Base-by-base conservation (phyloP, 2,113 vertebrate genomes). In the Thalassarche chlororhynchos region DNA sequence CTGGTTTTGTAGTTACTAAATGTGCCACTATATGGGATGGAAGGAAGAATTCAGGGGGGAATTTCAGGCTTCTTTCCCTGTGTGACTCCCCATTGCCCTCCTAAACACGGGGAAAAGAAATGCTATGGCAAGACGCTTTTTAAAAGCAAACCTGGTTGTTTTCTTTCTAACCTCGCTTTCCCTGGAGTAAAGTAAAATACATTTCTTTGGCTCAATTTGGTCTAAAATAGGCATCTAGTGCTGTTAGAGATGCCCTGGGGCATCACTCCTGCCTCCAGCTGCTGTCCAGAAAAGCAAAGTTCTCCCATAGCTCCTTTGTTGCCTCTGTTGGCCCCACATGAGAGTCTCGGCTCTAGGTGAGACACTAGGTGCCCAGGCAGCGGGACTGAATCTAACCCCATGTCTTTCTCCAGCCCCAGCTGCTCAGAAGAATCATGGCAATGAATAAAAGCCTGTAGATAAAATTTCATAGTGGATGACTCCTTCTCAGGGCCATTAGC, bases 381-480 rank as follows among this genome's bases (percentile, higher is more conserved):
- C 5, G 3, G 17, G 52, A 76, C 25, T 68, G 74, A 87, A 69
- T 76, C 52, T 75, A 55, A 84, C 29, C 31, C n/a, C 0, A 0
- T n/a, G 10, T 42, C 28, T 79, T 14, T 61, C 8, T 82, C 40
- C 51, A 85, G 31, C 26, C 52, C 32, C 65, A 76, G 40, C 40
- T 65, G 18, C 38, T 76, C 5, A 2, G 51, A 85, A 62, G 69
- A 54, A 76, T 55, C 0, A 0, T 54, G 38, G 36, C 44, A 61
- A 89, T 42, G 70, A 90, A 74, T 90, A 77, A 95, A 90, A 94
- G 18, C 47, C 55, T 42, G 14, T 49, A 93, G 84, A 80, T 81
- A 94, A 96, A 96, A 93, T 93, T 94, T 93, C 42, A 28, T 71
- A 57, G 84, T 66, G 68, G 58, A 40, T 96, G 71, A 77, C 51